A percentile compares a stretch with the other conserved stretches of the same genome.
Conservation (phyloP, 1,140 invertebrate genomes). For the Spodoptera frugiperda region DNA sequence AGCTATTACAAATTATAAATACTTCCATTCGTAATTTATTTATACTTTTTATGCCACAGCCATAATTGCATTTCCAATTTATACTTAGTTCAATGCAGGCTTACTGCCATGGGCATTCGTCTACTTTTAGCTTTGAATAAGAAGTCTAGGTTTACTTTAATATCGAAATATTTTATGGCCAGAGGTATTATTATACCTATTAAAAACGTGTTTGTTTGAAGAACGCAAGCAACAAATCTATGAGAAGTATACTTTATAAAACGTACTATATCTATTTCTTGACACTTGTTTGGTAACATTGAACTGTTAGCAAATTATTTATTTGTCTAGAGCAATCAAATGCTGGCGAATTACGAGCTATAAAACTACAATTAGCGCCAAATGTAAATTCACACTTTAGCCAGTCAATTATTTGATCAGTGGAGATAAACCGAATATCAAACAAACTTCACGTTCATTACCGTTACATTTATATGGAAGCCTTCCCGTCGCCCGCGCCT, state of each 20-base stretch:
- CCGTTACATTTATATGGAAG: constrained; percentile 47
- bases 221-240: too few species aligned
- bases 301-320: neutral
- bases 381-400: constrained; percentile 29
- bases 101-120: too few species aligned
- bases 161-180: too few species aligned
- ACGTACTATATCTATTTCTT: too few species aligned
- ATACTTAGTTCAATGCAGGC: too few species aligned
- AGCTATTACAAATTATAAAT: neutral
- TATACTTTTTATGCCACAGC: neutral
- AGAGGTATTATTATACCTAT: too few species aligned
- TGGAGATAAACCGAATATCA: constrained; percentile 20
- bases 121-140: too few species aligned
- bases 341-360: constrained; percentile 10
- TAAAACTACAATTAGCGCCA: constrained; percentile 8
- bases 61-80: neutral
- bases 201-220: too few species aligned
- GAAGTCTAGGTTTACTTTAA: too few species aligned
- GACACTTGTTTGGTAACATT: too few species aligned
- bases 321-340: constrained; percentile 29
- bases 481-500: constrained; percentile 16
- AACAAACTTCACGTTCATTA: constrained; percentile 26
- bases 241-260: too few species aligned
- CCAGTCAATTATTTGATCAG: constrained; percentile 34
- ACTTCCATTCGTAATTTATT: constrained; percentile 18